Evolutionary conservation across 2,113 vertebrate species (phyloP), one percentile per base, ranked within the genome.

Genomic region (Vimba vimba): DNA sequence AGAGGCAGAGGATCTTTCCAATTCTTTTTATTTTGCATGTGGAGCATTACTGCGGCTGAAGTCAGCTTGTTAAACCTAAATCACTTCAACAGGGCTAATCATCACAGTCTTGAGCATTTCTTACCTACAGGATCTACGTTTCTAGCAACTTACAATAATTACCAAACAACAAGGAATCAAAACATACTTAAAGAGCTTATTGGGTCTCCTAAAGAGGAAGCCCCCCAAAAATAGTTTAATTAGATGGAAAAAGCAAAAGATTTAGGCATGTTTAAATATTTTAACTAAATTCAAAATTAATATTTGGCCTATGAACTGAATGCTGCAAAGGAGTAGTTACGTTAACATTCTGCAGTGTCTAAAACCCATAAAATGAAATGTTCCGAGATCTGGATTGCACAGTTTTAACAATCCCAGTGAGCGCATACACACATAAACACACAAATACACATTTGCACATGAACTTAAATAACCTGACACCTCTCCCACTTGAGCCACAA

Each of bases 61-160:
- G 84, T 73, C 33, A 68, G 85, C 79, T 90, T 87, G 80, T 92
- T 91, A 89, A 91, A 90, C 80, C 30, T 89, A 90, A 93, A 92
- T 66, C 87, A 71, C 84, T 91, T 94, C 87, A 83, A 85, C 88
- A 62, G 82, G 89, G 89, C 87, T 93, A 93, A 94, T 93, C 93
- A 92, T 93, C 90, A 92, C 94, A 92, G 91, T 84, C 30, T 85
- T 83, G 80, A 82, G 43, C 89, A 92, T 91, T 91, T 87, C 80
- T 89, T 82, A 62, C 85, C 88, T 76, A 90, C 79, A 64, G 68
- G 91, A 91, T 93, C 91, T 88, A 86, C 77, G 62, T 90, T 88
- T 89, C 84, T 89, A 88, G 87, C 76, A 86, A 91, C 86, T 88
- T 89, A 91, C 85, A 89, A 87, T 84, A 90, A 94, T 92, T 90